Percentiles rank a stretch among this genome's conserved stretches.
These are phyloP conservation scores for Tetramorium simillimum DNA, from an alignment of 1,140 invertebrate genomes.

Conservation along the genomic window DNA sequence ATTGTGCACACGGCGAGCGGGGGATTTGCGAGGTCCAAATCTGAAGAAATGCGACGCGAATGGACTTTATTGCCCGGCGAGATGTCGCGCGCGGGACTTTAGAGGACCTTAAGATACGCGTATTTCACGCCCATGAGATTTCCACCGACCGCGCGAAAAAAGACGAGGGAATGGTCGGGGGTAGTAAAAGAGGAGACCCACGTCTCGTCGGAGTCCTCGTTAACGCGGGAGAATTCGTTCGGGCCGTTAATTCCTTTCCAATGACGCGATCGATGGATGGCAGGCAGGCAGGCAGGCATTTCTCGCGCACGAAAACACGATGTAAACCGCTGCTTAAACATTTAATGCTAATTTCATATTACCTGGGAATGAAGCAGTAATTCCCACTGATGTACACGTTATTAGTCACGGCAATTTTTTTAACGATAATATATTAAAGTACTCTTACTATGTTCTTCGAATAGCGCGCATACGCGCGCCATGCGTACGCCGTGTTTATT, in stretches of 20 bases:
- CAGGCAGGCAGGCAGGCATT: not conserved
- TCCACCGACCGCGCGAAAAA: slow-evolving; percentile 7
- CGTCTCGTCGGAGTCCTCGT: not conserved
- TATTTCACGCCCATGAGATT: slow-evolving; percentile 55
- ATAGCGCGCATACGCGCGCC: not conserved
- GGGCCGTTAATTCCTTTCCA: slow-evolving; percentile 8
- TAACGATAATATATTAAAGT: not conserved
- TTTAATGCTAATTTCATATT: not conserved
- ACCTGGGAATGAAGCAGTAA: not conserved
- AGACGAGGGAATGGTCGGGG: not conserved
- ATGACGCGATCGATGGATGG: slow-evolving; percentile 9
- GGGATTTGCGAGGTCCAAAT: slow-evolving; percentile 57
- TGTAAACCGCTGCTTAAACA: not conserved
- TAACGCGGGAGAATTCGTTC: slow-evolving; percentile 22
- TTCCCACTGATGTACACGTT: not conserved
- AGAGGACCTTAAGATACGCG: slow-evolving; percentile 51
- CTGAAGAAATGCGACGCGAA: slow-evolving; percentile 55
- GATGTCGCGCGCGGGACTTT: slow-evolving; percentile 1
- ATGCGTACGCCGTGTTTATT: not conserved
- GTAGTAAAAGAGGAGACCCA: not conserved
- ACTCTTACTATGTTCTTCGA: not conserved
- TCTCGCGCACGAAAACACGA: not conserved
- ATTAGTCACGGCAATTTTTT: not conserved
- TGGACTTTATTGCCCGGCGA: slow-evolving; percentile 41
- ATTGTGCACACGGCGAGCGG: not conserved